Evolutionary conservation across 2,888 invertebrate species (phyloP), one percentile per base, ranked within the genome.

Genomic region (Ormyrus rosae): DNA sequence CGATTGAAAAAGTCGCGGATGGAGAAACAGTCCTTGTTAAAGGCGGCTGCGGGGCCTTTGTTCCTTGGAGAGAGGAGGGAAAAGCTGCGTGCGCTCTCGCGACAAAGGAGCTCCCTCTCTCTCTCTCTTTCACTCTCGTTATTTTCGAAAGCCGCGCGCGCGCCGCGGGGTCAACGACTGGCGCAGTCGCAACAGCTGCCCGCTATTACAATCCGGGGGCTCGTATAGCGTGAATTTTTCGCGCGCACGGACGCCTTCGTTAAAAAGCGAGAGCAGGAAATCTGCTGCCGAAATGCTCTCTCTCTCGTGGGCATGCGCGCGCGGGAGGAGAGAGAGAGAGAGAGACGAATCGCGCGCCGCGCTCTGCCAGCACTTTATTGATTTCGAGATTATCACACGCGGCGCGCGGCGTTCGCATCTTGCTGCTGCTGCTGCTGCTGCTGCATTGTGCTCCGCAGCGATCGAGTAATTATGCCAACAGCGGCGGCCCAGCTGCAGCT

Each of bases 371-470:
- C 85, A 86, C 86, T 88, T 88, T 88, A 89, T 89, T 88, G 90
- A 90, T 90, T 89, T 88, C 88, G 85, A 88, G 89, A 89, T 89
- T 89, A 89, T 89, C 88, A 85, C 87, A 85, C 87, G 86, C 82
- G 84, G 86, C 87, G 86, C 82, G 84, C 60, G 46, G 58, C 50
- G 72, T 69, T 67, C 72, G 67, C 50, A 73, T 50, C 34, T 34
- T 34, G 48, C 65, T 10, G 56, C 56, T 19, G 56, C 58, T 6
- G 64, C 51, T 11, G 61, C 51, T 13, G 13, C 45, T 53, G 60
- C 63, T 78, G 74, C 78, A 77, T 77, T 81, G 78, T 78, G 67
- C 61, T 74, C 67, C 78, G 76, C 81, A 82, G 81, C 81, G 81
- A 81, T 82, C 82, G 82, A 81, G 81, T 81, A 82, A 82, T 82